Conservation (phyloP, 2,113 vertebrate species). For the Syrrhaptes paradoxus region DNA sequence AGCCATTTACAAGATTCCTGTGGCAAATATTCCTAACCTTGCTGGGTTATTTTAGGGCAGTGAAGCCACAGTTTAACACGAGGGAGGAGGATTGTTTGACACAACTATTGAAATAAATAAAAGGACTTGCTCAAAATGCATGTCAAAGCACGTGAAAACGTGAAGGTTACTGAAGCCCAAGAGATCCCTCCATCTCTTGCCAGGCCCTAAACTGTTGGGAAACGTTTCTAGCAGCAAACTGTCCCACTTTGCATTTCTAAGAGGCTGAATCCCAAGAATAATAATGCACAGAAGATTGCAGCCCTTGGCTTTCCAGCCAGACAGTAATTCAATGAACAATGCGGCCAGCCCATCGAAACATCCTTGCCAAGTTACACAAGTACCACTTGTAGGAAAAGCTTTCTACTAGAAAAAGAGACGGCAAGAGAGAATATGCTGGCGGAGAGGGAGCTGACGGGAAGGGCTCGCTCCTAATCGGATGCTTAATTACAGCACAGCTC, state of each 20-base stretch:
- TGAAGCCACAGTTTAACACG: slow-evolving; percentile 3
- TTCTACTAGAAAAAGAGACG: slow-evolving; percentile 32
- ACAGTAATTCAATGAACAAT: slow-evolving; percentile 25
- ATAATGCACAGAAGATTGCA: slow-evolving; percentile 62
- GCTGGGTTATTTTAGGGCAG: slow-evolving; percentile 58
- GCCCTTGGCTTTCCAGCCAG: slow-evolving; percentile 59
- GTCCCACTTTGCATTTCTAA: slow-evolving; percentile 64
- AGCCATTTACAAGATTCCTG: slow-evolving; percentile 64
- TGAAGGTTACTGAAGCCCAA: slow-evolving; percentile 48
- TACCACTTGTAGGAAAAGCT: slow-evolving; percentile 49
- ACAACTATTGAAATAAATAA: slow-evolving; percentile 52
- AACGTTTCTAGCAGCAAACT: slow-evolving; percentile 52
- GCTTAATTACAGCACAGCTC: neutral
- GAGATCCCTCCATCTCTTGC: slow-evolving; percentile 57
- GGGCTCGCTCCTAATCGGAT: neutral
- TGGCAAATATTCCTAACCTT: slow-evolving; percentile 54
- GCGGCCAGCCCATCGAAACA: slow-evolving; percentile 12
- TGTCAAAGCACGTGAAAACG: slow-evolving; percentile 37
- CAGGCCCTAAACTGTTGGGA: slow-evolving; percentile 17
- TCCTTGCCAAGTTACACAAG: slow-evolving; percentile 50
- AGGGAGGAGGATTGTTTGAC: neutral
- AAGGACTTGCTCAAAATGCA: slow-evolving; percentile 47
- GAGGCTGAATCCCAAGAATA: slow-evolving; percentile 64
- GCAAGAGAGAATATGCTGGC: slow-evolving; percentile 29
- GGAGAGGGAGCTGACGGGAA: neutral